A percentile compares a stretch with the other conserved stretches of the same genome.
Evolutionary conservation across 2,888 invertebrate species (phyloP).

Genomic region (Poecilobothrus nobilitatus): DNA sequence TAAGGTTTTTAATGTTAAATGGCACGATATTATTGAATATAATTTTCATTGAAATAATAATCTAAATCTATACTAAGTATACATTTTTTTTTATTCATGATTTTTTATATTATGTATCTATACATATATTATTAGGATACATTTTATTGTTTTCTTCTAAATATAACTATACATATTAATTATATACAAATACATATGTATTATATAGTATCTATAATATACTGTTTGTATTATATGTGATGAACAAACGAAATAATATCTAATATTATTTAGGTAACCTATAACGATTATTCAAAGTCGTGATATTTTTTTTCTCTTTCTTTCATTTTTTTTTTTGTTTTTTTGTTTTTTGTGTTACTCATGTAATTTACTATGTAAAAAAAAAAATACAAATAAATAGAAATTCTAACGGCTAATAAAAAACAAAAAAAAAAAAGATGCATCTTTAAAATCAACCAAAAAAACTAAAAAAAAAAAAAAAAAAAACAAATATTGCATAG

Average conservation of each 20-base stretch:
- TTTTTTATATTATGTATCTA: no score
- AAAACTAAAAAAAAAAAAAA: conserved; percentile 12
- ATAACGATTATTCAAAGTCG: conserved; percentile 1
- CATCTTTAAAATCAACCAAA: no score
- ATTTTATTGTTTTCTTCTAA: no score
- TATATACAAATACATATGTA: no score
- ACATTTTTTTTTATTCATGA: no score
- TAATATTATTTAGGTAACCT: neutral
- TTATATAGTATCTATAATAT: no score
- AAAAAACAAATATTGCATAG: neutral
- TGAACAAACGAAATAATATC: neutral
- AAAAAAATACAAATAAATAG: neutral
- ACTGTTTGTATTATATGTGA: neutral
- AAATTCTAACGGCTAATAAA: conserved; percentile 6
- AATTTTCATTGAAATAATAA: no score
- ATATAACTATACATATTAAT: no score
- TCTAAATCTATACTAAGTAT: no score
- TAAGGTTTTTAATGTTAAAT: no score
- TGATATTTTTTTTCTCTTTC: neutral
- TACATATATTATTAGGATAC: no score
- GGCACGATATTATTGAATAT: no score
- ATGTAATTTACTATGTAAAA: neutral
- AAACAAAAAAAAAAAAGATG: neutral
- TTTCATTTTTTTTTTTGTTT: neutral
- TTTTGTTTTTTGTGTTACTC: neutral